phyloP scores from a whole-genome alignment of 2,113 vertebrate genomes.

The Anoura caudifer region DNA sequence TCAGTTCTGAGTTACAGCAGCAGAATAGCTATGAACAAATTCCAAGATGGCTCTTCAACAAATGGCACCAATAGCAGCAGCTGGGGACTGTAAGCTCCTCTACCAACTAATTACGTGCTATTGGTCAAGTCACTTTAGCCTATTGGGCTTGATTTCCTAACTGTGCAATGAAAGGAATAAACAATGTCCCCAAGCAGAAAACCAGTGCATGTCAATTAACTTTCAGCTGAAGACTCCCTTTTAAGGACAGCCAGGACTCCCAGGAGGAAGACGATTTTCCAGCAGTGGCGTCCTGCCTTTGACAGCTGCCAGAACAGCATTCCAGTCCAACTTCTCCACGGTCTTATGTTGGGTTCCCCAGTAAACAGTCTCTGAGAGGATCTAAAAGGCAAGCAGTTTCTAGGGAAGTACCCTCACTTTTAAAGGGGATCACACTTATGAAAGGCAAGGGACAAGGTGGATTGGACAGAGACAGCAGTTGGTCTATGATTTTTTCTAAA shows the following conservation, averaged over 20 bases:
- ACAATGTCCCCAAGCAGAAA: background rate
- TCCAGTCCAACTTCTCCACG: background rate
- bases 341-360: background rate
- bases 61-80: background rate
- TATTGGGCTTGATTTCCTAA: background rate
- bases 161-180: background rate
- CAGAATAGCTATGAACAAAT: background rate
- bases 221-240: background rate
- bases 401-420: accelerated
- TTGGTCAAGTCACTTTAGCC: background rate
- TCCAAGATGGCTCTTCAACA: background rate
- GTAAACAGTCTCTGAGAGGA: background rate
- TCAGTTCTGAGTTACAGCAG: slow-evolving; percentile 13
- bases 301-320: background rate
- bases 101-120: background rate
- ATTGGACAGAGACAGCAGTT: background rate
- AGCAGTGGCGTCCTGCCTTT: background rate
- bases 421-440: no score
- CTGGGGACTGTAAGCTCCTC: background rate
- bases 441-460: background rate
- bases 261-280: background rate
- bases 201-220: background rate
- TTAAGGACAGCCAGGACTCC: background rate
- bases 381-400: background rate
- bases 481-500: background rate